phyloP scores from a whole-genome alignment of 2,797 vertebrate genomes.

The Spondyliosoma cantharus region DNA sequence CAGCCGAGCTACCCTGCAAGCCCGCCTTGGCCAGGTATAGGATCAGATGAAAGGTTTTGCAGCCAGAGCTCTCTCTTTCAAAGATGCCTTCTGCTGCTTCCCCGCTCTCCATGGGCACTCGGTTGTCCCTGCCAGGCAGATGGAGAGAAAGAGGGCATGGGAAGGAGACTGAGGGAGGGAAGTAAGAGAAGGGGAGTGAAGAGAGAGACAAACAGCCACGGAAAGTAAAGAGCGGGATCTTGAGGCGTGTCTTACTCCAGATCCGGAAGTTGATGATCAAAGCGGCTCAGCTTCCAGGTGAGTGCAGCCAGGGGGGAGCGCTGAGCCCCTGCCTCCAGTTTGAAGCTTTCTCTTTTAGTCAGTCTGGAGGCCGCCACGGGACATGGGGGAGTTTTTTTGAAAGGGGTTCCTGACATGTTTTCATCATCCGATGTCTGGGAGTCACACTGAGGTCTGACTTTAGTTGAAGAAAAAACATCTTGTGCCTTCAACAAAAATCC shows the following conservation, averaged over 20 bases:
- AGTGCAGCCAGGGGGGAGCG: slow-evolving; percentile 36
- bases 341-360: slow-evolving; percentile 47
- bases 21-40: slow-evolving; percentile 67
- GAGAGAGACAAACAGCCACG: slow-evolving; percentile 23
- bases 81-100: slow-evolving; percentile 70
- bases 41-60: slow-evolving; percentile 72
- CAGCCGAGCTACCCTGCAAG: slow-evolving; percentile 63
- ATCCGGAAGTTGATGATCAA: slow-evolving; percentile 60
- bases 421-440: slow-evolving; percentile 55
- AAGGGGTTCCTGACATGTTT: slow-evolving; percentile 50
- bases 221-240: slow-evolving; percentile 15
- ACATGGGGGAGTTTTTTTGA: slow-evolving; percentile 41
- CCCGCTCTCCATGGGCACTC: slow-evolving; percentile 58
- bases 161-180: slow-evolving; percentile 7
- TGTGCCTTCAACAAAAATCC: slow-evolving; percentile 31
- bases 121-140: slow-evolving; percentile 62
- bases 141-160: slow-evolving; percentile 45
- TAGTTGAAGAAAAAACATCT: slow-evolving; percentile 26
- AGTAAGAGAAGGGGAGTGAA: not conserved
- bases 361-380: slow-evolving; percentile 41
- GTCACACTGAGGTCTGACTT: slow-evolving; percentile 50
- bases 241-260: slow-evolving; percentile 28
- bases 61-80: slow-evolving; percentile 62
- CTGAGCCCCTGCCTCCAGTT: slow-evolving; percentile 31
- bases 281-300: slow-evolving; percentile 51